Percentiles rank a stretch among this genome's conserved stretches.
Conservation (phyloP, 2,888 invertebrate species). For the Achlya flavicornis region DNA sequence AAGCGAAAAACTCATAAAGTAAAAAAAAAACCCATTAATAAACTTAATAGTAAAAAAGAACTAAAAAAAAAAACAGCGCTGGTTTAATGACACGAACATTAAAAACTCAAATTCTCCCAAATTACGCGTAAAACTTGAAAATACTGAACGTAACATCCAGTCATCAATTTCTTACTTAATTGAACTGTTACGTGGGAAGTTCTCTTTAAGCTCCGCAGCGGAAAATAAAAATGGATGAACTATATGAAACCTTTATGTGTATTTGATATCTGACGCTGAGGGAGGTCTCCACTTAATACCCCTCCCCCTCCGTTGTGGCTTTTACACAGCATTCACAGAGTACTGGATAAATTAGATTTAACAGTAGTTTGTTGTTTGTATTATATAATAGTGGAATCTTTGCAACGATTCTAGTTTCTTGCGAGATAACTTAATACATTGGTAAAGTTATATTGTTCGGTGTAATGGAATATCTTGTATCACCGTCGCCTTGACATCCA, state of each 20-base stretch:
- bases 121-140: conserved; percentile 37
- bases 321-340: conserved; percentile 6
- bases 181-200: conserved; percentile 36
- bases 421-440: conserved; percentile 1
- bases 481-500: too few relatives aligned
- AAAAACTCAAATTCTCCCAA: background rate
- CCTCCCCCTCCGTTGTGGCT: background rate
- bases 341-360: conserved; percentile 7
- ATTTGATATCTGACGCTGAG: conserved; percentile 36
- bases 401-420: background rate
- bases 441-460: background rate
- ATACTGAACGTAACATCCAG: conserved; percentile 35
- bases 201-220: conserved; percentile 15
- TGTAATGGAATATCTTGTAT: background rate
- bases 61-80: background rate
- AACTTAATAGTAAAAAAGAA: background rate
- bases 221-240: conserved; percentile 45
- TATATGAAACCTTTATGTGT: conserved; percentile 48
- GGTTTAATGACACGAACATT: background rate
- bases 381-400: background rate
- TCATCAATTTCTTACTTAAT: conserved; percentile 50
- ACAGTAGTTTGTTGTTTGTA: conserved; percentile 10
- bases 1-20: too few relatives aligned
- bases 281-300: conserved; percentile 32
- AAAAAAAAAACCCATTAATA: background rate